Evolutionary conservation across 2,797 vertebrate genomes (phyloP).

Genomic region (Xiphophorus birchmanni): DNA sequence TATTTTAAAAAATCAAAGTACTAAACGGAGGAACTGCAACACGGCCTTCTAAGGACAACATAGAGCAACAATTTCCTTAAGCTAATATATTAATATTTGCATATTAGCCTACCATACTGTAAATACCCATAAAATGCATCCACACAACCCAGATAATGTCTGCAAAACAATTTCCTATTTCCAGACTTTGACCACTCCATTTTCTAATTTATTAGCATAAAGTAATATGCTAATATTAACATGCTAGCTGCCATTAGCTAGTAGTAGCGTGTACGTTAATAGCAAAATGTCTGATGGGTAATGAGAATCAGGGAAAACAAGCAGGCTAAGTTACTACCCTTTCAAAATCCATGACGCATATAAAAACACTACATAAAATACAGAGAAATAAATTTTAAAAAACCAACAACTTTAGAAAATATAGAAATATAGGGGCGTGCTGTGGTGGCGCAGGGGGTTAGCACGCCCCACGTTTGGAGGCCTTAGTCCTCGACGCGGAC

Average conservation of each 20-base stretch:
- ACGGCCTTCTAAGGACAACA: no score
- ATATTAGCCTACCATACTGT: background rate
- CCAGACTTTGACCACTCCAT: no score
- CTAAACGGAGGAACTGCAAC: background rate
- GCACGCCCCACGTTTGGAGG: no score
- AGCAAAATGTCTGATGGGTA: background rate
- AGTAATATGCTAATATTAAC: background rate
- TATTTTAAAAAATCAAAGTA: background rate
- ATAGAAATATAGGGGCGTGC: no score
- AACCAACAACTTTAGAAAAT: no score
- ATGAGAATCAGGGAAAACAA: background rate
- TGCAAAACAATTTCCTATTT: no score
- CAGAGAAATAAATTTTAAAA: background rate
- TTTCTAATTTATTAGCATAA: background rate
- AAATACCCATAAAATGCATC: background rate
- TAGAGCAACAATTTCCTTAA: background rate
- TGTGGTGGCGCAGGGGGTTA: no score
- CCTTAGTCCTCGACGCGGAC: no score
- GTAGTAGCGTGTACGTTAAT: background rate
- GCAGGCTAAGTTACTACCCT: background rate
- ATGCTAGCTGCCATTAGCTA: background rate
- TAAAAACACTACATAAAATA: background rate
- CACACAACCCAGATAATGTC: background rate
- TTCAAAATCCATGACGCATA: background rate
- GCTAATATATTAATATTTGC: background rate